These are phyloP conservation scores for Aspidiotus destructor DNA, from an alignment of 2,888 invertebrate species.

Conservation along the genomic window DNA sequence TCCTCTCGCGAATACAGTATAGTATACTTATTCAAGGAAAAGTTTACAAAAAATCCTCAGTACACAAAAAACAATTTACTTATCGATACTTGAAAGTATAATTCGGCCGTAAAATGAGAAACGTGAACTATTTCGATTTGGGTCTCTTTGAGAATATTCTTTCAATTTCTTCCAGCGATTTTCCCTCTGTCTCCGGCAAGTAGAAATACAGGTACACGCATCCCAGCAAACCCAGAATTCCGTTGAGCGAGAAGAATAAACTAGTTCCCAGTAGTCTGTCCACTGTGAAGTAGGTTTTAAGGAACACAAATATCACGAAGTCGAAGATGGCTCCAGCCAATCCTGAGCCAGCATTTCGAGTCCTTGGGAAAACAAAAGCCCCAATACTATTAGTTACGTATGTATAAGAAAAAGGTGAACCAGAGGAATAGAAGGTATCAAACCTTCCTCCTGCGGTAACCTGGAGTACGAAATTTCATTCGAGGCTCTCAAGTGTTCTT, in stretches of 20 bases:
- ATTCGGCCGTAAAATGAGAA: no score
- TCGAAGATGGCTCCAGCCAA: slow-evolving; percentile 49
- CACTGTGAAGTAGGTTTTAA: slow-evolving; percentile 45
- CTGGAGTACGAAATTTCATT: no score
- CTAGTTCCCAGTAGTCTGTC: slow-evolving; percentile 35
- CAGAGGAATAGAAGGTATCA: no score
- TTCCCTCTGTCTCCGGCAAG: slow-evolving; percentile 74
- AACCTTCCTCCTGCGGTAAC: no score
- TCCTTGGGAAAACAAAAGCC: slow-evolving; percentile 35
- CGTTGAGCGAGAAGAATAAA: slow-evolving; percentile 40
- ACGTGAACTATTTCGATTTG: slow-evolving; percentile 39
- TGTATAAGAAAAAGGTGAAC: no score
- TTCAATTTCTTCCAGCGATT: slow-evolving; percentile 47
- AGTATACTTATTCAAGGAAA: no score
- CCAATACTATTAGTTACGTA: no score
- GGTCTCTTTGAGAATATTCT: slow-evolving; percentile 37
- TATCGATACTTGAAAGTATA: no score
- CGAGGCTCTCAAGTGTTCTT: no score
- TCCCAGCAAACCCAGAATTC: slow-evolving; percentile 48
- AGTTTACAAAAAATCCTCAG: no score
- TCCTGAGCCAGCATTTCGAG: slow-evolving; percentile 48
- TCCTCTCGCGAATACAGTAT: no score
- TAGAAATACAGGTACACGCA: slow-evolving; percentile 54
- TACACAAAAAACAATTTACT: no score
- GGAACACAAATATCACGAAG: slow-evolving; percentile 46